Conservation (phyloP, 2,797 vertebrate species). For the Acrossocheilus wenchowensis region DNA sequence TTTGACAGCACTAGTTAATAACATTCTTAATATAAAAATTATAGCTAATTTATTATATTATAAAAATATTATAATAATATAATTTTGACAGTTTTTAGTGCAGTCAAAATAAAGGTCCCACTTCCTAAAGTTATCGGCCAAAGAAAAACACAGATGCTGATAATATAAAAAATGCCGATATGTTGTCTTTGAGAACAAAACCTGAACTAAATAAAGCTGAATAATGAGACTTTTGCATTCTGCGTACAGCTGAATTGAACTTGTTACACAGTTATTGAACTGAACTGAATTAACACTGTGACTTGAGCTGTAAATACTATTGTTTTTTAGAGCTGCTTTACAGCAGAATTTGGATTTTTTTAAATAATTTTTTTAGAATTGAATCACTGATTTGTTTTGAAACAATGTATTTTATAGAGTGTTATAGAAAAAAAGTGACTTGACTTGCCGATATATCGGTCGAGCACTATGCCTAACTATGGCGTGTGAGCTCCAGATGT, state of each 20-base stretch:
- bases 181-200: too few relatives aligned
- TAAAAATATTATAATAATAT: neutral
- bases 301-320: neutral
- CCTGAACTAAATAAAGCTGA: neutral
- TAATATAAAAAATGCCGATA: neutral
- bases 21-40: too few relatives aligned
- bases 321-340: neutral
- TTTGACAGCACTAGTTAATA: too few relatives aligned
- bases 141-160: neutral
- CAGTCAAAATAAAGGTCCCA: neutral
- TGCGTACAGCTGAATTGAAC: neutral
- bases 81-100: neutral
- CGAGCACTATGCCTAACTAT: neutral
- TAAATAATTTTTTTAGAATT: neutral
- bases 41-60: too few relatives aligned
- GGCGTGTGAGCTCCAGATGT: constrained; percentile 1
- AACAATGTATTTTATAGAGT: neutral
- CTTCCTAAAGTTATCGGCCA: neutral
- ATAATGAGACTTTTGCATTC: neutral
- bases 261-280: neutral
- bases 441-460: neutral
- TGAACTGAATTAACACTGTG: neutral
- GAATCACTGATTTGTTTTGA: neutral
- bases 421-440: too few relatives aligned
- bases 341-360: neutral